Conservation (phyloP, 2,797 vertebrate species). For the Sebastes dallii region DNA sequence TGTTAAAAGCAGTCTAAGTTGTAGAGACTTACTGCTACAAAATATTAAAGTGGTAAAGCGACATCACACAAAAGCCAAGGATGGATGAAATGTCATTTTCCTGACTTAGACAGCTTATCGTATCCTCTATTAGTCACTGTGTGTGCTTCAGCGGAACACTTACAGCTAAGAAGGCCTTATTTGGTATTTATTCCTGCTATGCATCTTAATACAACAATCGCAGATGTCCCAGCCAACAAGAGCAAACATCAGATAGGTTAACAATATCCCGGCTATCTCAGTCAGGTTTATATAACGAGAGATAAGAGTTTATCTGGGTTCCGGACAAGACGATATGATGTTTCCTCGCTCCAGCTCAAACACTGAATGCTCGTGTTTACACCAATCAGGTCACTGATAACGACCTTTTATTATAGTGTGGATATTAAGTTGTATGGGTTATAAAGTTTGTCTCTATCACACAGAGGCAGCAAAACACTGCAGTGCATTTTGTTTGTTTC, state of each 20-base stretch:
- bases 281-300: neutral
- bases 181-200: neutral
- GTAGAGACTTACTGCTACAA: neutral
- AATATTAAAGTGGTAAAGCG: neutral
- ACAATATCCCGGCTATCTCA: neutral
- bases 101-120: neutral
- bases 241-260: neutral
- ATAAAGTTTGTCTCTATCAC: neutral
- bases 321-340: neutral
- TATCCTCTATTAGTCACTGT: neutral
- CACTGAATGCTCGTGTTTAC: neutral
- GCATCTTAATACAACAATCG: neutral
- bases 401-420: neutral
- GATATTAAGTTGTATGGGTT: neutral
- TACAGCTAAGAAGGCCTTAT: neutral
- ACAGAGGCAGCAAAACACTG: neutral
- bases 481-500: neutral
- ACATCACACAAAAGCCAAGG: neutral
- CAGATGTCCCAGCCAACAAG: neutral
- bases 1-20: neutral
- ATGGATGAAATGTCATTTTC: conserved; percentile 8
- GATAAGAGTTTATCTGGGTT: conserved; percentile 34
- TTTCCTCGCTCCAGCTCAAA: neutral
- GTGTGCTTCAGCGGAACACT: neutral
- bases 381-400: neutral